Evolutionary conservation across 2,113 vertebrate species (phyloP).

Genomic region (Nycticorax nycticorax): DNA sequence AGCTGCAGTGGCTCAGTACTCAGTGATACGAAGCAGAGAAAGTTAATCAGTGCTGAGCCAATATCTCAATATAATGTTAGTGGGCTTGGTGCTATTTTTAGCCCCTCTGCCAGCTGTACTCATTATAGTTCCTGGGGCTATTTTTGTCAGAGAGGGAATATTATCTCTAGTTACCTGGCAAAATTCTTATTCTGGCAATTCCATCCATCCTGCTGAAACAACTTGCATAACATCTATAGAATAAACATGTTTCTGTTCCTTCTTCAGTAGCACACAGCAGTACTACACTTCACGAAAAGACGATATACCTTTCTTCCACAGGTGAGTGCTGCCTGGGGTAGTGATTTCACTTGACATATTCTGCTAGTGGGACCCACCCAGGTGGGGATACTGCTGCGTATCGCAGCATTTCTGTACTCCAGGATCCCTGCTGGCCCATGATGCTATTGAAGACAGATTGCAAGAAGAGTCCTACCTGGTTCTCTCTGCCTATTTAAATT

Average conservation of each 20-base stretch:
- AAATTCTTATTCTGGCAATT: not conserved
- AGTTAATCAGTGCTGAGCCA: slow-evolving; percentile 23
- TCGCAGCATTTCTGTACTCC: not conserved
- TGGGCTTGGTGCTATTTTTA: slow-evolving; percentile 14
- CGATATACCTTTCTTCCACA: not conserved
- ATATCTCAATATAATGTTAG: not conserved
- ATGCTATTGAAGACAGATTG: not conserved
- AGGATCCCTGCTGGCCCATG: not conserved
- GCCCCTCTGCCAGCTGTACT: not conserved
- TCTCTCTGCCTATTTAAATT: not conserved
- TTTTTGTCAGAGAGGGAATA: not conserved
- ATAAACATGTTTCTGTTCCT: fast-evolving
- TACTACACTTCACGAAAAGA: fast-evolving
- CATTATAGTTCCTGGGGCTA: not conserved
- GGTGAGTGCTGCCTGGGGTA: fast-evolving
- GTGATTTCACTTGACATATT: not conserved
- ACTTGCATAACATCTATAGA: fast-evolving
- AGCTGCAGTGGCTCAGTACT: not conserved
- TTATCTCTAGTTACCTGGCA: not conserved
- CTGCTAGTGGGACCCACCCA: not conserved
- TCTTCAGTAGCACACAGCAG: not conserved
- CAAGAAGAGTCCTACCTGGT: not conserved
- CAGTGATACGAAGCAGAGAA: not conserved
- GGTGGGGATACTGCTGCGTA: fast-evolving
- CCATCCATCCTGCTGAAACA: not conserved